phyloP scores from a whole-genome alignment of 1,140 invertebrate species.

The Gonatopus flavifemur region DNA sequence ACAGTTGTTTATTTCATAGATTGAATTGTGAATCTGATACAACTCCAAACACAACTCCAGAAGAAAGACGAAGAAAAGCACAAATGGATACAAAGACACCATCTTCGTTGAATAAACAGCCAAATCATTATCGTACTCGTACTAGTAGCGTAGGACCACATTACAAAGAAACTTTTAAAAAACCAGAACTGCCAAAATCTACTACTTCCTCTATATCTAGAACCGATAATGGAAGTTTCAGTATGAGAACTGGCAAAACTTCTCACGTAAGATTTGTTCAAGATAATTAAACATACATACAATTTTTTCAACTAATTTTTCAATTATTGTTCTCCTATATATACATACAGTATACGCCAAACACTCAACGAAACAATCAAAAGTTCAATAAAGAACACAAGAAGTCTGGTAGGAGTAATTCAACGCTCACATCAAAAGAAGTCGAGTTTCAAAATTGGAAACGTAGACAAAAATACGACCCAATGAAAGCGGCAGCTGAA shows the following conservation, averaged over 20 bases:
- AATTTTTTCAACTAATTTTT: background rate
- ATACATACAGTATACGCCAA: constrained; percentile 21
- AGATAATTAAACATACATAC: background rate
- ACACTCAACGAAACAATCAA: constrained; percentile 22
- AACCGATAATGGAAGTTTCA: constrained; percentile 68
- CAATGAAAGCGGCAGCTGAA: constrained; percentile 83
- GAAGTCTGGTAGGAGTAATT: constrained; percentile 61
- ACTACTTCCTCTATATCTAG: constrained; percentile 56
- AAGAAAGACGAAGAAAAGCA: constrained; percentile 35
- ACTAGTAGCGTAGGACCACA: constrained; percentile 26
- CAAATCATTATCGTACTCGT: constrained; percentile 33
- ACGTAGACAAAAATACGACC: constrained; percentile 86
- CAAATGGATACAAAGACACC: constrained; percentile 36
- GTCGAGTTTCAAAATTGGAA: constrained; percentile 92
- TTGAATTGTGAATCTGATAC: constrained; percentile 42
- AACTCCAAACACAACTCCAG: constrained; percentile 42
- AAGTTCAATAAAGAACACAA: constrained; percentile 37
- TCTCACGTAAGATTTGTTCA: constrained; percentile 22
- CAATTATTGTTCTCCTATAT: constrained; percentile 7
- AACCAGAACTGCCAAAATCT: constrained; percentile 36
- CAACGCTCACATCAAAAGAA: constrained; percentile 68
- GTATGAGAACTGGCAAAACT: constrained; percentile 59
- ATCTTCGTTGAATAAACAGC: constrained; percentile 25
- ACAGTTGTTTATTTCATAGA: constrained; percentile 21
- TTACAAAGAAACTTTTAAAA: constrained; percentile 34